Base-by-base conservation (phyloP, 2,888 invertebrate species). In the Philereme vetulata region DNA sequence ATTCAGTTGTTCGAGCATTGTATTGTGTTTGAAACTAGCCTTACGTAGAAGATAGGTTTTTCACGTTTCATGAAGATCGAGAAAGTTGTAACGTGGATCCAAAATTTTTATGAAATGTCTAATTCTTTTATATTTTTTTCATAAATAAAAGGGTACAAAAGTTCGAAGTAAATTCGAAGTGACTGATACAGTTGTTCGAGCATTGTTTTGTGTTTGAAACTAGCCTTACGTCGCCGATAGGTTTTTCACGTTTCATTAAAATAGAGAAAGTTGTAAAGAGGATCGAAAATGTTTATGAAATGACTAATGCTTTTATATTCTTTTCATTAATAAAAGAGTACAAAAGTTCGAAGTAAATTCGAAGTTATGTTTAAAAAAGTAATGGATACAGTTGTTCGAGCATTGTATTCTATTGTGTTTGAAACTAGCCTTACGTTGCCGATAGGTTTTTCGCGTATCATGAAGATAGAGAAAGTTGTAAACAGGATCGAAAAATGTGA, bases 1-100 rank as follows among this genome's bases (percentile, higher is more conserved):
- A 21, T 21, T 1, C 21, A 21, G 21, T 21, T 21, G 21, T 21
- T 21, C 21, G 2, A 21, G 21, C 21, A 21, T 21, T n/a, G n/a
- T 90, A 86, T 77, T 77, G 75, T 72, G 76, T 76, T 76, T 71
- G 70, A 85, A 85, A 82, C 70, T 79, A 67, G 76, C 80, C 84
- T 77, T 82, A 82, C 70, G 53, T 59, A 65, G 71, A 72, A 70
- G 67, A 74, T 73, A 70, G 57, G 64, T 65, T 59, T 66, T 59
- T 60, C 57, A 61, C 49, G 52, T 62, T 54, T 58, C 57, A 58
- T 48, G 57, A 56, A 62, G 56, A 54, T 63, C 59, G 52, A 48
- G 53, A 61, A 62, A 64, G 48, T 52, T 64, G 57, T 64, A 52
- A 62, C 57, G 53, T 60, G 62, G 54, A 59, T 56, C 56, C 52